Conservation (phyloP, 2,113 vertebrate genomes). For the Xiphias gladius region DNA sequence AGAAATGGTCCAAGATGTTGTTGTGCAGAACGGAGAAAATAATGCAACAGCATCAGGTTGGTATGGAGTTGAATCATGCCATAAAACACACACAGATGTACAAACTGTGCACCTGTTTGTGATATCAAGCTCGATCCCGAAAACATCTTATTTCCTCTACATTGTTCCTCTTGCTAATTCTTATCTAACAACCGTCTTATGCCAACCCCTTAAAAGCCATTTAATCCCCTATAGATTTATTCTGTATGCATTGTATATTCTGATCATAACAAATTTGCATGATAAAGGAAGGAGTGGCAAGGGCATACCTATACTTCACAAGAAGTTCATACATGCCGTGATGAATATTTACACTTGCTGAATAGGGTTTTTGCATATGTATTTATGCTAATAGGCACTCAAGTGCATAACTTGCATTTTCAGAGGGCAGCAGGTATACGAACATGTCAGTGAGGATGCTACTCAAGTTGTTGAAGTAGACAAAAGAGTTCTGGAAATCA, state of each 20-base stretch:
- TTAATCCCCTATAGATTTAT: not conserved
- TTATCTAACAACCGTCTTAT: not conserved
- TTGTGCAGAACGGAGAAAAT: conserved; percentile 68
- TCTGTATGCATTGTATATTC: conserved; percentile 2
- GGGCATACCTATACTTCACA: conserved; percentile 10
- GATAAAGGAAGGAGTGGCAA: conserved; percentile 11
- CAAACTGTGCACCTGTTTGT: not conserved
- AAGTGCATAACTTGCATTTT: conserved; percentile 47
- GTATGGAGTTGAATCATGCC: not conserved
- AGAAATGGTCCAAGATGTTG: conserved; percentile 50
- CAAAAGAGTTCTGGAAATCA: conserved; percentile 11
- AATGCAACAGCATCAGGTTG: conserved; percentile 37
- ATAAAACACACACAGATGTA: not conserved
- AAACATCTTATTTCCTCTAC: not conserved
- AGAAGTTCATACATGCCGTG: conserved; percentile 29
- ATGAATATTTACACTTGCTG: conserved; percentile 50
- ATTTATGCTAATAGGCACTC: conserved; percentile 36
- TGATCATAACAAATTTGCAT: conserved; percentile 41
- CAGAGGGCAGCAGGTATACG: conserved; percentile 9
- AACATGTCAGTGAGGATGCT: conserved; percentile 16
- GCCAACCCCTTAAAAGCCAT: not conserved
- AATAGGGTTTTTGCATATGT: conserved; percentile 29
- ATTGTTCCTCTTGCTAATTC: conserved; percentile 3
- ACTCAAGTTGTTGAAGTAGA: conserved; percentile 7
- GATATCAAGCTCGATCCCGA: not conserved